Percentiles rank a stretch among this genome's conserved stretches.
These are phyloP conservation scores for Columbina picui DNA, from an alignment of 2,113 vertebrate genomes.

Conservation along the genomic window DNA sequence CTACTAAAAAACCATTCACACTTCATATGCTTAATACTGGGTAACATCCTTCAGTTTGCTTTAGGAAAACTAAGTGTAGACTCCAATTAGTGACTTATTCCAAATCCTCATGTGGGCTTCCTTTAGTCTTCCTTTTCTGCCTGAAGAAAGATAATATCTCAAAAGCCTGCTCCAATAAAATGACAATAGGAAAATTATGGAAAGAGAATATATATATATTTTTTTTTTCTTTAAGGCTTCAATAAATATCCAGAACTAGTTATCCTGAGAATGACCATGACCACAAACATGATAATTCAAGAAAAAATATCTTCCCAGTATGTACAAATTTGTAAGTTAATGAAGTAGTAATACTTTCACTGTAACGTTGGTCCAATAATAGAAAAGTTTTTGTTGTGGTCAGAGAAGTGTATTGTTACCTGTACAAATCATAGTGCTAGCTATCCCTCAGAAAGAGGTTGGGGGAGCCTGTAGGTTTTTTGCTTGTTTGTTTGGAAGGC, in stretches of 20 bases:
- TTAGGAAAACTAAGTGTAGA: neutral
- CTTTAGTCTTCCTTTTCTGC: neutral
- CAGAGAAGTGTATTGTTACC: neutral
- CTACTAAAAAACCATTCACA: neutral
- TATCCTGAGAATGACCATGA: neutral
- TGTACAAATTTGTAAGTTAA: neutral
- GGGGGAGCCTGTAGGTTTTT: rapidly evolving
- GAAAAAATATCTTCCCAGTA: neutral
- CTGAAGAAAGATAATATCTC: neutral
- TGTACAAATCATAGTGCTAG: neutral
- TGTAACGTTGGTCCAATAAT: neutral
- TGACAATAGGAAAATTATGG: neutral
- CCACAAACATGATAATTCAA: neutral
- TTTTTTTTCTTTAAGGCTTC: neutral
- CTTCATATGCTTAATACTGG: neutral
- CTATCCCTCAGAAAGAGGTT: neutral
- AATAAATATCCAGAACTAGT: neutral
- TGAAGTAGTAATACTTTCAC: neutral
- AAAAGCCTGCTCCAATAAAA: neutral
- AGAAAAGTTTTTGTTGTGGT: neutral
- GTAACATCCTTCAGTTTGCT: neutral
- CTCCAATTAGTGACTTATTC: neutral
- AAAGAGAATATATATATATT: neutral
- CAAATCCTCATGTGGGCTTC: neutral
- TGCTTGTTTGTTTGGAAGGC: neutral